Evolutionary conservation across 1,140 invertebrate species (phyloP).

Genomic region (Panonychus citri): DNA sequence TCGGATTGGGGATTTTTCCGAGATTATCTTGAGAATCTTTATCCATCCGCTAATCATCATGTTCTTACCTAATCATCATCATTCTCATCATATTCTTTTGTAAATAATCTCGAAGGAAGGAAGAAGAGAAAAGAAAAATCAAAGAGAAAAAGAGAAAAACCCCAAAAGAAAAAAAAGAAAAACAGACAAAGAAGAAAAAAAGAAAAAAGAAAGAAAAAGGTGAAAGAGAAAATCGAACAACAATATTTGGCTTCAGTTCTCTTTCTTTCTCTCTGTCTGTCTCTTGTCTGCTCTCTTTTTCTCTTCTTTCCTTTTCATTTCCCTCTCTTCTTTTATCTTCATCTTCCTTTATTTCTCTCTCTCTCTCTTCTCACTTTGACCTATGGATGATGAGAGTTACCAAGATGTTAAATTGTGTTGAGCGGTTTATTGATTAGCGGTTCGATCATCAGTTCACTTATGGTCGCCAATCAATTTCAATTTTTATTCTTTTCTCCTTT

Average conservation of each 20-base stretch:
- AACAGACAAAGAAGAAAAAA: not conserved
- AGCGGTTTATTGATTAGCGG: not conserved
- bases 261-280: not conserved
- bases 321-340: not conserved
- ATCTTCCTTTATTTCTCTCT: not conserved
- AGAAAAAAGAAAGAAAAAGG: not conserved
- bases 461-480: not conserved
- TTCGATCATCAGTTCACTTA: not conserved
- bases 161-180: no score
- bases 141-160: no score
- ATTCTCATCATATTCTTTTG: no score
- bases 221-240: not conserved
- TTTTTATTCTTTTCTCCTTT: no score
- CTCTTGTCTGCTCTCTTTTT: not conserved
- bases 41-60: not conserved
- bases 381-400: not conserved
- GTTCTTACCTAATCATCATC: no score
- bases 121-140: no score
- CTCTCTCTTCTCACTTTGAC: not conserved
- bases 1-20: constrained; percentile 8
- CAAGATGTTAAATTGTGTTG: not conserved
- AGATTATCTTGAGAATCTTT: not conserved
- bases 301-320: not conserved
- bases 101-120: no score
- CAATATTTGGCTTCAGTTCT: not conserved